A percentile compares a stretch with the other conserved stretches of the same genome.
These are phyloP conservation scores for Hipposideros larvatus DNA, from an alignment of 2,797 vertebrate genomes.

Conservation along the genomic window DNA sequence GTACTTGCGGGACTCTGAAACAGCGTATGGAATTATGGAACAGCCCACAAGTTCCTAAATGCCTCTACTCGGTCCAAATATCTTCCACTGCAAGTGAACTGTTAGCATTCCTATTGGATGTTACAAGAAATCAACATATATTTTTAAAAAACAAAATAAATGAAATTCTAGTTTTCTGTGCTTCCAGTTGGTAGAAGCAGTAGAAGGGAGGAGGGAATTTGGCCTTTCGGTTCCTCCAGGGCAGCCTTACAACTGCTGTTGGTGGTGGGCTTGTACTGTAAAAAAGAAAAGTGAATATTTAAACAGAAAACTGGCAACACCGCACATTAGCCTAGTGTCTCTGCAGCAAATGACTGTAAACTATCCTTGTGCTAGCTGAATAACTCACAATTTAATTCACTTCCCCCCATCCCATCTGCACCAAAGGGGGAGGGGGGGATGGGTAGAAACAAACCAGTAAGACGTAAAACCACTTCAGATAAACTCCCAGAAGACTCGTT, in stretches of 20 bases:
- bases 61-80: conserved; percentile 90
- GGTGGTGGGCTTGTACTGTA: conserved; percentile 98
- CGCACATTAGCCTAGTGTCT: conserved; percentile 74
- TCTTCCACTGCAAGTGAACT: conserved; percentile 95
- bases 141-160: conserved; percentile 89
- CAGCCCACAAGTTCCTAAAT: conserved; percentile 92
- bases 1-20: conserved; percentile 88
- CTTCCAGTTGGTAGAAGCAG: conserved; percentile 92
- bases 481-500: conserved; percentile 75
- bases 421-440: conserved; percentile 43
- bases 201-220: conserved; percentile 91
- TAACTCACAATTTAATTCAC: conserved; percentile 26
- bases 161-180: conserved; percentile 92
- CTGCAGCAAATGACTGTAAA: conserved; percentile 59
- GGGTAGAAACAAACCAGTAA: conserved; percentile 79
- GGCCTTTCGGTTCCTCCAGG: conserved; percentile 93
- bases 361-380: conserved; percentile 73
- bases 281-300: conserved; percentile 87
- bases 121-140: conserved; percentile 89
- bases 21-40: conserved; percentile 90
- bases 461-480: conserved; percentile 79
- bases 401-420: conserved; percentile 59
- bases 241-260: conserved; percentile 98
- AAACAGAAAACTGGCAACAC: conserved; percentile 88
- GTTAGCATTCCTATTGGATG: conserved; percentile 97